Evolutionary conservation across 2,113 vertebrate genomes (phyloP).

Genomic region (Saguinus imperator): DNA sequence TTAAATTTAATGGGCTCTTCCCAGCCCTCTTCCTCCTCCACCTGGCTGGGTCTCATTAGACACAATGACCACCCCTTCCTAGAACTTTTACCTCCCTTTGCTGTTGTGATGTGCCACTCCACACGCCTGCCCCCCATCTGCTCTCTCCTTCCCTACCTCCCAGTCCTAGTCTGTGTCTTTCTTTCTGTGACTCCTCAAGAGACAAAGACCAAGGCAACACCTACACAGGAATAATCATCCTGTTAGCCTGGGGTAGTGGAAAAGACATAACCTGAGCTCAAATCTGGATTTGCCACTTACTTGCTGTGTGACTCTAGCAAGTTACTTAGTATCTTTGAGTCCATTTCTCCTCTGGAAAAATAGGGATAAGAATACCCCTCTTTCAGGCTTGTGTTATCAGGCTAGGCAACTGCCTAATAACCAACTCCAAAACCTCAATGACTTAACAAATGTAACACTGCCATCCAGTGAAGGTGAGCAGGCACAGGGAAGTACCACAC

Average conservation of each 20-base stretch:
- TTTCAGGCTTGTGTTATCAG: background rate
- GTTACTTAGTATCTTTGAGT: background rate
- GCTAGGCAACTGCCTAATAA: background rate
- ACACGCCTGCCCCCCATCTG: background rate
- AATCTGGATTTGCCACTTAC: background rate
- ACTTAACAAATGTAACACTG: background rate
- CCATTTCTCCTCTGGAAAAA: constrained; percentile 15
- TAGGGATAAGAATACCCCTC: background rate
- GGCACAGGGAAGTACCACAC: background rate
- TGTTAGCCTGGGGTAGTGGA: background rate
- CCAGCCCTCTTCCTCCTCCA: constrained; percentile 46
- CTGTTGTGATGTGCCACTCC: background rate
- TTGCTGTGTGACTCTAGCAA: background rate
- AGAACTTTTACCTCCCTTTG: background rate
- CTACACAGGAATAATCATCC: background rate
- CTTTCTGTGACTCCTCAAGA: constrained; percentile 6
- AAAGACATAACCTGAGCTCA: background rate
- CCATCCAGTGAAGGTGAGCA: background rate
- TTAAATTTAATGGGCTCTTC: constrained; percentile 52
- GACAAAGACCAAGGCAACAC: background rate
- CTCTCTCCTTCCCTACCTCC: background rate
- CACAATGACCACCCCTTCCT: constrained; percentile 33
- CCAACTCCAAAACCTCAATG: background rate
- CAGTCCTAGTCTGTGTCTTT: background rate
- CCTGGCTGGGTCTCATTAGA: constrained; percentile 60